A percentile compares a stretch with the other conserved stretches of the same genome.
Conservation (phyloP, 1,140 invertebrate species). For the Polyergus mexicanus region DNA sequence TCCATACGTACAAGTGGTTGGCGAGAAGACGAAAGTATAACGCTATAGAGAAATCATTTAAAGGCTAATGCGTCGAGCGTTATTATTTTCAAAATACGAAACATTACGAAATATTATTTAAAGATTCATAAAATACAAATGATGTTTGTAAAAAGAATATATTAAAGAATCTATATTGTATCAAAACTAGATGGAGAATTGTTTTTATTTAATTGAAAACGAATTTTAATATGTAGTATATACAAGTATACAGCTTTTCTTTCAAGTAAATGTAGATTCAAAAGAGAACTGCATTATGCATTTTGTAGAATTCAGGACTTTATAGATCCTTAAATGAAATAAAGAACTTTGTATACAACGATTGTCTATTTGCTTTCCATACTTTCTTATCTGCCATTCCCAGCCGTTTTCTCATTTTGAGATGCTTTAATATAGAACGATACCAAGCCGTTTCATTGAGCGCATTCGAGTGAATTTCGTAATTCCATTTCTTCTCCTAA, state of each 20-base stretch:
- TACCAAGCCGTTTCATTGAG: not conserved
- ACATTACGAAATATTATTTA: constrained; percentile 11
- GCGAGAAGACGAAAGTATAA: not conserved
- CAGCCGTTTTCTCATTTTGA: constrained; percentile 31
- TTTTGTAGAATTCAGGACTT: not conserved
- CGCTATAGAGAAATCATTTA: constrained; percentile 15
- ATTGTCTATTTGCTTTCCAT: constrained; percentile 20
- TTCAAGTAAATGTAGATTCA: not conserved
- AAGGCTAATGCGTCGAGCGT: not conserved
- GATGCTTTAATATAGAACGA: constrained; percentile 30
- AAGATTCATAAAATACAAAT: constrained; percentile 11
- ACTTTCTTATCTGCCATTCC: constrained; percentile 33
- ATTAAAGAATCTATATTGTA: constrained; percentile 14
- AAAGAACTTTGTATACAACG: constrained; percentile 22
- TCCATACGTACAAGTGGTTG: not conserved
- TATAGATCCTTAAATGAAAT: constrained; percentile 12
- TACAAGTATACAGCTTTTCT: not conserved
- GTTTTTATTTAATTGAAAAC: not conserved
- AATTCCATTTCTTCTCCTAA: constrained; percentile 3
- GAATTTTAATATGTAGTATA: not conserved
- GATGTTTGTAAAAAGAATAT: too few relatives aligned
- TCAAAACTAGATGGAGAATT: not conserved
- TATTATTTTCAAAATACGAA: not conserved
- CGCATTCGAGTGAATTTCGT: not conserved
- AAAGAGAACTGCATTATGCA: constrained; percentile 4